Evolutionary conservation across 1,140 invertebrate genomes (phyloP).

Genomic region (Bombus vancouverensis): DNA sequence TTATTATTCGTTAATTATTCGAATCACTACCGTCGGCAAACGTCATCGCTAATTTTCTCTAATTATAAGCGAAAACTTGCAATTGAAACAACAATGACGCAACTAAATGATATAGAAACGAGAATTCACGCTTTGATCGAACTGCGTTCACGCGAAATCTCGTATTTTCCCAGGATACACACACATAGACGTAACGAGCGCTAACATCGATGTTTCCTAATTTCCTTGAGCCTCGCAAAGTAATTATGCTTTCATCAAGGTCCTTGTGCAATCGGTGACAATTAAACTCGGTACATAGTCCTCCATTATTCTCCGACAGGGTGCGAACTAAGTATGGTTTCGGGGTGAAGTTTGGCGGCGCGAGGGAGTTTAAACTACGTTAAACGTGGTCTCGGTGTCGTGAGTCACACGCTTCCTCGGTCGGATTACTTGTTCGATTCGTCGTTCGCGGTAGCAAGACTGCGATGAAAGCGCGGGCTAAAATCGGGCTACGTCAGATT

Average conservation of each 20-base stretch:
- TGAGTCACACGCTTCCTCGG: conserved; percentile 28
- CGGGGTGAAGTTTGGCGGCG: conserved; percentile 18
- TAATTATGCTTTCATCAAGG: conserved; percentile 58
- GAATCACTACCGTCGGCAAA: not conserved
- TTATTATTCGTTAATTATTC: not conserved
- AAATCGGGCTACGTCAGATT: conserved; percentile 3
- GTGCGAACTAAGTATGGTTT: conserved; percentile 31
- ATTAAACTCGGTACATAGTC: conserved; percentile 48
- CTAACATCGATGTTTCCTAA: conserved; percentile 55
- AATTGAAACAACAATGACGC: not conserved
- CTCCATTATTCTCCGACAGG: conserved; percentile 31
- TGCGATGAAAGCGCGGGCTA: not conserved
- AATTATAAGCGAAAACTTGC: not conserved
- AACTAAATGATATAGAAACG: not conserved
- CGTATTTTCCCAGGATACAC: not conserved
- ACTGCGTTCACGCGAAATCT: not conserved
- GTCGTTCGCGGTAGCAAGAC: conserved; percentile 19
- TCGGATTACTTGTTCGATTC: conserved; percentile 37
- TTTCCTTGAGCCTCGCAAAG: conserved; percentile 49
- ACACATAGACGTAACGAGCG: not conserved
- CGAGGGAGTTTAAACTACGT: conserved; percentile 38
- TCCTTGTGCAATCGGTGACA: conserved; percentile 47
- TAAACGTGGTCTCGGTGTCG: conserved; percentile 6
- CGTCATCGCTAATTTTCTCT: not conserved
- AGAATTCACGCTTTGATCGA: not conserved